These are phyloP conservation scores for Rhea americana DNA, from an alignment of 2,113 vertebrate genomes.

Conservation along the genomic window DNA sequence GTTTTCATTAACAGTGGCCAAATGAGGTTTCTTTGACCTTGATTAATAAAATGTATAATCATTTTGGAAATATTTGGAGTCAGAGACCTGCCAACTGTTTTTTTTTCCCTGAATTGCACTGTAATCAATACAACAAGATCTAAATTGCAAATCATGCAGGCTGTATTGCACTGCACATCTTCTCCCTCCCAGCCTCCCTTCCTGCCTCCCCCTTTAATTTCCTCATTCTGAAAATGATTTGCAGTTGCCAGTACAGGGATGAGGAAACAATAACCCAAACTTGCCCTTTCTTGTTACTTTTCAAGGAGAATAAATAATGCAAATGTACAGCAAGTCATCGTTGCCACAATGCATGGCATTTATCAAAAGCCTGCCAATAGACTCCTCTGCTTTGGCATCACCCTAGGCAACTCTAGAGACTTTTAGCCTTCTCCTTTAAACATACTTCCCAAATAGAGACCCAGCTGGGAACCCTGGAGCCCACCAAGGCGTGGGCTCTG, in stretches of 20 bases:
- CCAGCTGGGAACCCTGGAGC: neutral
- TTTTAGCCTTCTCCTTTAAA: neutral
- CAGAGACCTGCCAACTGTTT: constrained; percentile 4
- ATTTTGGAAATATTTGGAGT: constrained; percentile 58
- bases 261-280: neutral
- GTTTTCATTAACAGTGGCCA: constrained; percentile 65
- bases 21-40: constrained; percentile 68
- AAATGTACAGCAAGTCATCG: neutral
- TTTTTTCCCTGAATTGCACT: neutral
- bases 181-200: neutral
- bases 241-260: neutral
- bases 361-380: neutral
- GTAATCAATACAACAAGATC: constrained; percentile 55
- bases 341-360: neutral
- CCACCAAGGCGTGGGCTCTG: neutral
- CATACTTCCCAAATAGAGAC: neutral
- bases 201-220: neutral
- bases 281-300: neutral
- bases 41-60: constrained; percentile 70
- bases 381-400: neutral
- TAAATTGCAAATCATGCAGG: constrained; percentile 48
- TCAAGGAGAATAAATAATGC: neutral
- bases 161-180: neutral
- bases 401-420: neutral
- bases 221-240: constrained; percentile 25